Conservation (phyloP, 2,888 invertebrate species). For the Geotrupes spiniger region DNA sequence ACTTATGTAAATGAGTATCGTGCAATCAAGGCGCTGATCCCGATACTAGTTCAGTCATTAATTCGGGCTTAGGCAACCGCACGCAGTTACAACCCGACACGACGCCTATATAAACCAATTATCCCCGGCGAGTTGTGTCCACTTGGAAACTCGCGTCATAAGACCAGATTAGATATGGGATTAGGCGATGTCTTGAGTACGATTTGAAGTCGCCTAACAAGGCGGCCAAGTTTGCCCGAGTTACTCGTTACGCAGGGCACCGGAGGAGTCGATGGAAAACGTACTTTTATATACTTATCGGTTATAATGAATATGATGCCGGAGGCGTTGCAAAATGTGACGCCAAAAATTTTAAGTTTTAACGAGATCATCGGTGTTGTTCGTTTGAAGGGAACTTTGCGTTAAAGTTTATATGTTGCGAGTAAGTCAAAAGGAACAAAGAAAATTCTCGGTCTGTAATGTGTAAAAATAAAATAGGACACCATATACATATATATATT, state of each 20-base stretch:
- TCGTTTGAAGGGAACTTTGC: too few relatives aligned
- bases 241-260: not conserved
- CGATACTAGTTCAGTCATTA: conserved; percentile 7
- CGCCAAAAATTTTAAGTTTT: too few relatives aligned
- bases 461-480: too few relatives aligned
- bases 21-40: conserved; percentile 6
- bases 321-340: too few relatives aligned
- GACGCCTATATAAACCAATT: conserved; percentile 32
- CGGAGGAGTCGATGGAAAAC: too few relatives aligned
- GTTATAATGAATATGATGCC: too few relatives aligned
- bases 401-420: too few relatives aligned
- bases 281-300: too few relatives aligned
- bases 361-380: too few relatives aligned
- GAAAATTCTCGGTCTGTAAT: too few relatives aligned
- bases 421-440: too few relatives aligned
- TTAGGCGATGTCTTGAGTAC: conserved; percentile 4
- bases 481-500: too few relatives aligned
- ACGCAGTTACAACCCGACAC: conserved; percentile 1
- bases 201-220: conserved; percentile 7
- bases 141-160: conserved; percentile 30
- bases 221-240: not conserved
- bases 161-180: conserved; percentile 21
- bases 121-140: conserved; percentile 32
- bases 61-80: conserved; percentile 6
- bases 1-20: conserved; percentile 8